Evolutionary conservation across 2,888 invertebrate species (phyloP).

Genomic region (Spisula solida): DNA sequence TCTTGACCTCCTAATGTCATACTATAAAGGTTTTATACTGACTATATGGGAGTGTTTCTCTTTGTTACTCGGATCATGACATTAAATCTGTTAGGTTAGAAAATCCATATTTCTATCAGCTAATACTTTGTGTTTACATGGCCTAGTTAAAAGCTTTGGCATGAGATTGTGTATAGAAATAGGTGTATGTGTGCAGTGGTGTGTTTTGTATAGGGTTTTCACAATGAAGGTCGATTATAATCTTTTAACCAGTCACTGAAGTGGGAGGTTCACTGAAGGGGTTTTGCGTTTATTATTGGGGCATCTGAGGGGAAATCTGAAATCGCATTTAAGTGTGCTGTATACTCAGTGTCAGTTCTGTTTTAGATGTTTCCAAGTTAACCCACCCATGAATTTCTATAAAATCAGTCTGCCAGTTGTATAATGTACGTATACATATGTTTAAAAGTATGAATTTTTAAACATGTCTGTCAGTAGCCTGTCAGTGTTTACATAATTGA

Average conservation of each 20-base stretch:
- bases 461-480: too few relatives aligned
- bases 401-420: background rate
- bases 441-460: too few relatives aligned
- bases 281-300: background rate
- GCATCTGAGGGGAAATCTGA: background rate
- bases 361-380: background rate
- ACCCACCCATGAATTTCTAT: conserved; percentile 3
- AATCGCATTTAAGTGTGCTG: background rate
- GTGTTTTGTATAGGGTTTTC: conserved; percentile 40
- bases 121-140: conserved; percentile 43
- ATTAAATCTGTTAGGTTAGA: conserved; percentile 23
- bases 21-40: background rate
- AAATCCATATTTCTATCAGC: conserved; percentile 46
- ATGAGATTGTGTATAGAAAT: conserved; percentile 44
- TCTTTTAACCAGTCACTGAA: conserved; percentile 42
- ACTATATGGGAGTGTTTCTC: conserved; percentile 7
- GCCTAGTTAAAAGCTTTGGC: conserved; percentile 39
- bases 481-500: too few relatives aligned
- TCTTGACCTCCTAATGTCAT: background rate
- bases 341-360: background rate
- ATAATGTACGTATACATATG: too few relatives aligned
- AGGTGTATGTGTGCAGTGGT: conserved; percentile 39
- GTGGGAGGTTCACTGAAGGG: conserved; percentile 29
- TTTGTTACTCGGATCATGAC: conserved; percentile 3
- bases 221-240: conserved; percentile 48